Conservation (phyloP, 2,888 invertebrate genomes). For the Trisateles emortualis region DNA sequence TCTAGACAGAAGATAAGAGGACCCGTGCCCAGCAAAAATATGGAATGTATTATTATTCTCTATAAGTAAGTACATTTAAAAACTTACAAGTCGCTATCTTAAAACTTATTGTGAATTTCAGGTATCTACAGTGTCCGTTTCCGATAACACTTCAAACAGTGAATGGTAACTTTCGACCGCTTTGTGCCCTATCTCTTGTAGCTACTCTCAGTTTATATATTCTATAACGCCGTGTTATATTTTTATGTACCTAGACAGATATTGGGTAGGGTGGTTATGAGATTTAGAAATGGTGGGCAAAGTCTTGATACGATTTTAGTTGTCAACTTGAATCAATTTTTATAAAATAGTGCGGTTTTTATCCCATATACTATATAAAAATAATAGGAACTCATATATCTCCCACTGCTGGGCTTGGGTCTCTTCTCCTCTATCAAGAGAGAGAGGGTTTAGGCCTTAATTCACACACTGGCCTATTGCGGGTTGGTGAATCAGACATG, state of each 20-base stretch:
- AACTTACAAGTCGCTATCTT: neutral
- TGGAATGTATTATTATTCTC: no score
- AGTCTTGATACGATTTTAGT: neutral
- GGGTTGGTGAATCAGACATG: no score
- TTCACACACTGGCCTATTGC: no score
- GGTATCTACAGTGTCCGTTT: constrained; percentile 2
- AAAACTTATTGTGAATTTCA: constrained; percentile 2
- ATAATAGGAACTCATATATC: no score
- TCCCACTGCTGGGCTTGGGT: no score
- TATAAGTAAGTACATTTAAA: neutral
- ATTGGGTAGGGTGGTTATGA: constrained; percentile 44
- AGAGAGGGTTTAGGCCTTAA: no score
- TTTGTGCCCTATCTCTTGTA: neutral
- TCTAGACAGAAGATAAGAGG: no score
- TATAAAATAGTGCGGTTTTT: no score
- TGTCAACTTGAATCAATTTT: neutral
- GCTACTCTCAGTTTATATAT: constrained; percentile 15
- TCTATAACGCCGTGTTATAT: constrained; percentile 23
- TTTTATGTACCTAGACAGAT: constrained; percentile 50
- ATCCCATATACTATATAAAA: no score
- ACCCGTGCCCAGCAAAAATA: no score
- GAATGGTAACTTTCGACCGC: constrained; percentile 8
- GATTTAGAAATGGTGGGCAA: neutral
- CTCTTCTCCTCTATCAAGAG: no score
- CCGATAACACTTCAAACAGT: constrained; percentile 6